Conservation (phyloP, 2,113 vertebrate genomes). For the Equus quagga region DNA sequence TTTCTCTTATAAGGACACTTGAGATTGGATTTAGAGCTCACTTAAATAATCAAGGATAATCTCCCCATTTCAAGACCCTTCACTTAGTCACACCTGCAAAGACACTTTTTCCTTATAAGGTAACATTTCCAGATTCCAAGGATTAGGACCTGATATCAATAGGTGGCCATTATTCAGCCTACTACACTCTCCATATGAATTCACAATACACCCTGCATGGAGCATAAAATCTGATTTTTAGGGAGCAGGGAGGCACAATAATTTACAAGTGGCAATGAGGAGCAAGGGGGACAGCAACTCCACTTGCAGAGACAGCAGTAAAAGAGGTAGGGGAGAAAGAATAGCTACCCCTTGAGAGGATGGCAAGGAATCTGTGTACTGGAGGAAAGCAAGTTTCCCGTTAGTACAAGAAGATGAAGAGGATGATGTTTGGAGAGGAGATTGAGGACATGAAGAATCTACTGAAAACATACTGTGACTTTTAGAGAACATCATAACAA, state of each 20-base stretch:
- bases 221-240: neutral
- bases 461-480: neutral
- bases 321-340: neutral
- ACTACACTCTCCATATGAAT: neutral
- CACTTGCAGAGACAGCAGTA: neutral
- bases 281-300: neutral
- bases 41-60: neutral
- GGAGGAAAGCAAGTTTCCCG: neutral
- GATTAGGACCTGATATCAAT: neutral
- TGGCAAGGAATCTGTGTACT: neutral
- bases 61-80: neutral
- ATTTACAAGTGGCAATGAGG: neutral
- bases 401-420: neutral
- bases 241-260: neutral
- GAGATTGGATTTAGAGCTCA: neutral
- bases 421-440: neutral
- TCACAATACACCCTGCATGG: neutral
- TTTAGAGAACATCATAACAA: neutral
- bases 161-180: neutral
- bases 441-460: neutral
- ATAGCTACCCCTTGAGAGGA: neutral
- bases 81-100: neutral
- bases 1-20: neutral
- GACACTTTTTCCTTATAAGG: neutral
- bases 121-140: neutral